These are phyloP conservation scores for Papilio machaon DNA, from an alignment of 1,140 invertebrate genomes.

Conservation along the genomic window DNA sequence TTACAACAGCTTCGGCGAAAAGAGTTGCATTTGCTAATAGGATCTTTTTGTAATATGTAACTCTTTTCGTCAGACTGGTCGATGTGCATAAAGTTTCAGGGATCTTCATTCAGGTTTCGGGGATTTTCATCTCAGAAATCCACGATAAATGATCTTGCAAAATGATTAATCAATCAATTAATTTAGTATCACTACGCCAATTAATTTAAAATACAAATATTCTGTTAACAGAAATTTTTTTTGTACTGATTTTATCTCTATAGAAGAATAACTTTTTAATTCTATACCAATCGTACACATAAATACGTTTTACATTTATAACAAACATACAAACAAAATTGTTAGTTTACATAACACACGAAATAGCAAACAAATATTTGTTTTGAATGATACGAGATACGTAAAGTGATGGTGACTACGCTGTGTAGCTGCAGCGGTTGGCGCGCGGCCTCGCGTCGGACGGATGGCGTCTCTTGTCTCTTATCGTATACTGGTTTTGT, in stretches of 20 bases:
- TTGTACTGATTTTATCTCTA: not conserved
- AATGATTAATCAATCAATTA: not conserved
- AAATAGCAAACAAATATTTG: not conserved
- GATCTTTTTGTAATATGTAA: not conserved
- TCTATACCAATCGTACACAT: not conserved
- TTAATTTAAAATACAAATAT: not conserved
- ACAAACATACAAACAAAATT: constrained; percentile 5
- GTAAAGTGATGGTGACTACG: not conserved
- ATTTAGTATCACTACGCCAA: not conserved
- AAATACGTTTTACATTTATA: not conserved
- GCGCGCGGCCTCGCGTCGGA: constrained; percentile 19
- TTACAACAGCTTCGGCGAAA: not conserved
- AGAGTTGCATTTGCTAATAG: not conserved
- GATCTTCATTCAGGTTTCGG: no score
- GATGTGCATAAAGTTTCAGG: no score
- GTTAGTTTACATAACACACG: constrained; percentile 5
- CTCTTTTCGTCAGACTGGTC: no score
- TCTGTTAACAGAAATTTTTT: not conserved
- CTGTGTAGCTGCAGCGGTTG: no score
- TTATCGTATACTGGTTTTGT: constrained; percentile 30
- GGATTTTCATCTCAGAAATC: no score
- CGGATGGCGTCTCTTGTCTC: constrained; percentile 15
- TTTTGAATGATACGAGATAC: not conserved
- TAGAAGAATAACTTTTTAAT: not conserved
- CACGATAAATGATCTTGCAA: not conserved